These are phyloP conservation scores for Pollachius pollachius DNA, from an alignment of 2,113 vertebrate genomes.

Conservation along the genomic window DNA sequence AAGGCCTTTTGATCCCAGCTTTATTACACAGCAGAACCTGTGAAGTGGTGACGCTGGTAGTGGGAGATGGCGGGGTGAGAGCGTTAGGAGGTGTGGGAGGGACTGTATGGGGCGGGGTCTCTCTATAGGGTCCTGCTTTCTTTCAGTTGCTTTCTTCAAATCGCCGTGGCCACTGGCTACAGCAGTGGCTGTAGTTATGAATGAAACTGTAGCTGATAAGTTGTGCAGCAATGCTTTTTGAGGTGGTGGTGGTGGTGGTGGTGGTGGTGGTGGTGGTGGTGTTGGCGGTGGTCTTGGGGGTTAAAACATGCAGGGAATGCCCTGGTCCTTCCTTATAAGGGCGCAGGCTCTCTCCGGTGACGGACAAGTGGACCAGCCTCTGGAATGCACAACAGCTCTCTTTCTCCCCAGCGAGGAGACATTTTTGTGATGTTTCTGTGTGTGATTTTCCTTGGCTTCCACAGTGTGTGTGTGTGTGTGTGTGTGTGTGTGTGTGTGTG, in stretches of 20 bases:
- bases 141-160: too few species aligned
- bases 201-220: conserved; percentile 70
- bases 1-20: too few species aligned
- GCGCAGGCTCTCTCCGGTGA: conserved; percentile 56
- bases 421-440: neutral
- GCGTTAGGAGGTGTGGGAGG: conserved; percentile 1
- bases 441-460: neutral
- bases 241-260: too few species aligned
- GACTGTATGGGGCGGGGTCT: neutral
- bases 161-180: too few species aligned
- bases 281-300: too few species aligned
- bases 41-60: neutral
- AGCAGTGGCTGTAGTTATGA: conserved; percentile 43
- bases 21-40: too few species aligned
- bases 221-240: conserved; percentile 48
- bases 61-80: neutral
- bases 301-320: conserved; percentile 64
- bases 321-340: conserved; percentile 65
- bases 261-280: too few species aligned
- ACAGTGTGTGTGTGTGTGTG: conserved; percentile 7
- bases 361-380: conserved; percentile 56
- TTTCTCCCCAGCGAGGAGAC: too few species aligned
- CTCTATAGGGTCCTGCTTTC: neutral
- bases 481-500: neutral
- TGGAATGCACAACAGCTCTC: conserved; percentile 61